Base-by-base conservation (phyloP, 1,140 invertebrate genomes). In the Nasonia vitripennis region DNA sequence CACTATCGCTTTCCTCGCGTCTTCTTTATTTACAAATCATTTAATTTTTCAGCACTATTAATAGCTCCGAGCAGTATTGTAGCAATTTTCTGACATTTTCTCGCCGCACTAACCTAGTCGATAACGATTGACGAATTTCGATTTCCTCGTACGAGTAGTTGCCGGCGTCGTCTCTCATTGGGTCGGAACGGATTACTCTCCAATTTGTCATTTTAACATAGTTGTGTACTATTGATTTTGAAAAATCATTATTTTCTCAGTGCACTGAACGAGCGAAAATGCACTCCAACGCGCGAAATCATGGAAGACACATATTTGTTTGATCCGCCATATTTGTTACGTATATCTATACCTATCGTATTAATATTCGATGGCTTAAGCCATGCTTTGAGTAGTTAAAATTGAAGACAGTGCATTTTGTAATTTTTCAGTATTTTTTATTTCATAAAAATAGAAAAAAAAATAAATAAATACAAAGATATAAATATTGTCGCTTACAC, bases 131-230 rank as follows among this genome's bases (percentile, higher is more conserved):
- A 45, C 9, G 37, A 84, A 73, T 55, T 12, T 78, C 9, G 41
- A 83, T 48, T 67, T 75, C 55, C n/a, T 45, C 27, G 27, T 17
- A 78, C 1, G 45, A 34, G 45, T 71, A 79, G n/a, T 79, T 27
- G 7, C 75, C 45, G 27, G 37, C 68, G 3, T 74, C 17, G 71
- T 79, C 62, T 41, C 62, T 34, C 1, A 27, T 27, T 7, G 48
- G 7, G 9, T n/a, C 2, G 7, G 51, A 23, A 3, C n/a, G 48
- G 55, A 41, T 3, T 31, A 75, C 31, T 68, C 20, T 31, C 37
- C 45, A 81, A 81, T 85, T 81, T 85, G 51, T 67, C 78, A 85
- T 81, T 2, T 45, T 85, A 27, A 31, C 48, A 62, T 75, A 23
- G 9, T 67, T 77, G 0, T 77, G 0, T 37, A 71, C 37, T 75